These are phyloP conservation scores for Pachyuromys duprasi DNA, from an alignment of 2,797 vertebrate genomes.

Conservation along the genomic window DNA sequence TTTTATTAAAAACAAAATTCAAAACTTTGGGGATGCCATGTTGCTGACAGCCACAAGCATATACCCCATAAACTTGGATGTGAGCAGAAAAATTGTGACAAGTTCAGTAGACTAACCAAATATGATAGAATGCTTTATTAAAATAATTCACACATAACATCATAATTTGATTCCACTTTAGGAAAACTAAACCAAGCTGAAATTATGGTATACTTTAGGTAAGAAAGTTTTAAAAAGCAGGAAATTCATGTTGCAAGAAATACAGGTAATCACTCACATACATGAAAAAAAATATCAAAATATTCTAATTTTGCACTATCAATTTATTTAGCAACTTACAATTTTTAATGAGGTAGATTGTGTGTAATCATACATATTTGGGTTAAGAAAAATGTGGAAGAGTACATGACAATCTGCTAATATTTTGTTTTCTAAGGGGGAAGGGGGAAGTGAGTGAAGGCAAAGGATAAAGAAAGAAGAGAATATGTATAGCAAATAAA, in stretches of 20 bases:
- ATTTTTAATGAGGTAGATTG: neutral
- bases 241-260: neutral
- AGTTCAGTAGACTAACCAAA: neutral
- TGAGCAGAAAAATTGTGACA: neutral
- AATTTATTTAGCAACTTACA: neutral
- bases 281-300: slow-evolving; percentile 11
- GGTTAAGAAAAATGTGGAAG: neutral
- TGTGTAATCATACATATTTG: neutral
- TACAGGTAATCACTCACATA: neutral
- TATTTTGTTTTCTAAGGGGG: accelerated
- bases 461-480: neutral
- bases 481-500: neutral
- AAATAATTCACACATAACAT: neutral
- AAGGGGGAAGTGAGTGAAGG: neutral
- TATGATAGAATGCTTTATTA: neutral
- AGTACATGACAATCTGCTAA: neutral
- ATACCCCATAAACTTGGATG: neutral
- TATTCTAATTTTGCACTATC: neutral
- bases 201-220: neutral
- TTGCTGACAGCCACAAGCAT: neutral
- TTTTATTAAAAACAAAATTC: neutral
- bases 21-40: neutral
- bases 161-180: neutral
- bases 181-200: neutral
- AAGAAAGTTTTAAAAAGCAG: neutral